Percentiles rank a stretch among this genome's conserved stretches.
Evolutionary conservation across 2,797 vertebrate genomes (phyloP).

Genomic region (Danio tinwini): DNA sequence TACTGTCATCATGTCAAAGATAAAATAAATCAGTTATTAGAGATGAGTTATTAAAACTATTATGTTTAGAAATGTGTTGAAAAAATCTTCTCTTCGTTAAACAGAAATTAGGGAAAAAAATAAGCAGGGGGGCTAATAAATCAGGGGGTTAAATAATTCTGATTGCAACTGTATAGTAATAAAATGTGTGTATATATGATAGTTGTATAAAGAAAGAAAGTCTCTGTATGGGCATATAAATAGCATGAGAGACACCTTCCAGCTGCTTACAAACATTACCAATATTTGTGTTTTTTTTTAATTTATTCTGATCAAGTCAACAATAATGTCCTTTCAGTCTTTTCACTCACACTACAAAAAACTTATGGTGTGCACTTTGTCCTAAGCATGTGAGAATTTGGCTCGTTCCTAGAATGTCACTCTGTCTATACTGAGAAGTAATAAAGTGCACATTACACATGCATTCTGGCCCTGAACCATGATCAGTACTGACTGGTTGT

Average conservation of each 20-base stretch:
- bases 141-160: no score
- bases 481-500: background rate
- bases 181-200: no score
- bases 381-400: background rate
- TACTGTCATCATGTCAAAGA: no score
- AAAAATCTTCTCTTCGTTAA: no score
- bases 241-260: background rate
- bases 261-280: background rate
- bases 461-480: slow-evolving; percentile 10
- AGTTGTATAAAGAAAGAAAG: no score
- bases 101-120: no score
- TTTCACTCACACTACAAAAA: background rate
- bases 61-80: no score
- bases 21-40: no score
- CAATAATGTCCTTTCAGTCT: background rate
- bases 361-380: no score
- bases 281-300: background rate
- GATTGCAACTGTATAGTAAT: no score
- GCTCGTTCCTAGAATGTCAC: slow-evolving; percentile 38
- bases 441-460: slow-evolving; percentile 7
- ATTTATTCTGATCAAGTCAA: background rate
- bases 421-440: slow-evolving; percentile 28
- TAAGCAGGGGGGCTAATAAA: no score
- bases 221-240: background rate
- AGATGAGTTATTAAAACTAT: no score